Conservation (phyloP, 2,113 vertebrate genomes). For the Phrynosoma blainvillii region DNA sequence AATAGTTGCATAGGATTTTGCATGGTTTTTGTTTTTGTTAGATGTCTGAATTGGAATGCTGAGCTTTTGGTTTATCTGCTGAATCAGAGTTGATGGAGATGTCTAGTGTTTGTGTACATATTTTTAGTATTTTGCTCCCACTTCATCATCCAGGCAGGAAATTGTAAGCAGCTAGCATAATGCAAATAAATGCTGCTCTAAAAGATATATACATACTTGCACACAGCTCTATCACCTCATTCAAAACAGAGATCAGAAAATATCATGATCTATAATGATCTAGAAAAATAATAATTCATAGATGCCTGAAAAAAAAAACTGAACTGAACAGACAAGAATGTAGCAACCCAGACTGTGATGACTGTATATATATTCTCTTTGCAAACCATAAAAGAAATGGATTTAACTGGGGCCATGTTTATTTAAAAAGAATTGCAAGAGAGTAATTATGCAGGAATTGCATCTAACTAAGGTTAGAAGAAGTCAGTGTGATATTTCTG, state of each 20-base stretch:
- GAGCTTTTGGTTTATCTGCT: neutral
- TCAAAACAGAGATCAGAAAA: neutral
- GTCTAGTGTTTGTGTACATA: neutral
- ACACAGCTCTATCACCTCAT: neutral
- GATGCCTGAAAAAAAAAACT: neutral
- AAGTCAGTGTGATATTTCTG: too few species aligned
- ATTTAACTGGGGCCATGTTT: too few species aligned
- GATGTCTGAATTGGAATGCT: too few species aligned
- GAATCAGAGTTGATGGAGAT: neutral
- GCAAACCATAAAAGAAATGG: neutral
- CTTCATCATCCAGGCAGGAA: neutral
- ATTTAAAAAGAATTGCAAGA: too few species aligned
- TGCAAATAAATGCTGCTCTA: neutral
- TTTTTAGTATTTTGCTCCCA: neutral
- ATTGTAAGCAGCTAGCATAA: neutral
- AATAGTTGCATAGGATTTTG: neutral
- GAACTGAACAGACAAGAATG: neutral
- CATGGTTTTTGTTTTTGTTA: neutral
- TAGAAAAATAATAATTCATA: neutral
- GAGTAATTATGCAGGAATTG: too few species aligned
- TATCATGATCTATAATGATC: neutral
- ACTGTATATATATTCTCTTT: neutral
- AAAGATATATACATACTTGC: neutral
- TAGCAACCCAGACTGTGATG: neutral
- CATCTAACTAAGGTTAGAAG: too few species aligned